Evolutionary conservation across 2,113 vertebrate genomes (phyloP), one percentile per base, ranked within the genome.

Genomic region (Gopherus flavomarginatus): DNA sequence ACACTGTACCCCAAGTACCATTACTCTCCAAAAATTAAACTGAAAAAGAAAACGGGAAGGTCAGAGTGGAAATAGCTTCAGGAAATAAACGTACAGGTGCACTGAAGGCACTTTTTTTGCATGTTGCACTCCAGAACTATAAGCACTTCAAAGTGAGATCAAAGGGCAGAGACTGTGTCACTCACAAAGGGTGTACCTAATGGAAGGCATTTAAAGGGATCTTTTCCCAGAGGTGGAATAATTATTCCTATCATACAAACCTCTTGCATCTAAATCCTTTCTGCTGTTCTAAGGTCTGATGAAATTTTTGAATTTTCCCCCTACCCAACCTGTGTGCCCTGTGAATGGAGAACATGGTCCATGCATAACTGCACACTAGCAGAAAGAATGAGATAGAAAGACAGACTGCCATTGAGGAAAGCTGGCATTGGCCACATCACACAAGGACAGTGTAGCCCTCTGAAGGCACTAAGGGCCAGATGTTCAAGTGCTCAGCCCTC

Each of bases 21-120:
- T 52, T 87, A 94, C n/a, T 57, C 29, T 81, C 90, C 57, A 93
- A 93, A 95, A 94, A 88, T 62, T 49, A 93, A 94, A 83, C 13
- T 87, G 94, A 95, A 83, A 13, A 54, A 19, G 62, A n/a, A 85
- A 11, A 59, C 65, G 85, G 84, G 90, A 81, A n/a, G 14, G 10
- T 94, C 88, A 31, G 91, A 92, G 65, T 59, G 47, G 65, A 42
- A 94, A 95, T 21, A 29, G 1, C 52, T 95, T 96, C 47, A 86
- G 87, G 90, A 27, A 88, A 35, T 96, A 92, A 87, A 89, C 0
- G 2, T 50, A 54, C 86, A 54, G 89, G 93, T 92, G 93, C 57
- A 59, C 87, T 77, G 93, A 94, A 97, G 93, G 92, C 93, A 96
- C 94, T 82, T 91, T 92, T 94, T 47, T 80, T 93, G 79, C 75